Base-by-base conservation (phyloP, 2,888 invertebrate species). In the Lissocephala sabroskyi region DNA sequence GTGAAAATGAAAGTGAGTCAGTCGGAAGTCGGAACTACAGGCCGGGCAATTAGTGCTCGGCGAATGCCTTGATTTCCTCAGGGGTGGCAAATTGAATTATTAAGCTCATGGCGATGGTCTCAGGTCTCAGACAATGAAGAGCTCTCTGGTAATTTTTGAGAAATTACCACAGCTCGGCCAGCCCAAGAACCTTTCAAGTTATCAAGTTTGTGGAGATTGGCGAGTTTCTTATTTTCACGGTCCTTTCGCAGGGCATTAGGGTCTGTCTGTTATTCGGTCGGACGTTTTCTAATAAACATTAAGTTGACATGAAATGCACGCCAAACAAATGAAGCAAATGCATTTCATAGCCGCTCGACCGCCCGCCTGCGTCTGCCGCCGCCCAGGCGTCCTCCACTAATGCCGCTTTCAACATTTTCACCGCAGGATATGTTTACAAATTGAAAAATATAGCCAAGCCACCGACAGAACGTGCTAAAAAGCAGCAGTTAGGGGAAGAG, bases 391-490 rank as follows among this genome's bases (percentile, higher is more conserved):
- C 45, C 56, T 16, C 9, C 44, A 54, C n/a, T 29, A 46, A 45
- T n/a, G n/a, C 43, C 45, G 53, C 55, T 74, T 66, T 64, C 59
- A 57, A 33, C 56, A 55, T 51, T 65, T 61, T 49, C 75, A 71
- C 67, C 73, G 65, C 65, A 67, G 71, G 75, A 71, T 71, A 71
- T 67, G 75, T 71, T 75, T 75, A 67, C 71, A 75, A 75, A 71
- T 75, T 71, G 71, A 75, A 75, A 71, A 71, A 75, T 71, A 75
- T 75, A 62, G 74, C 70, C n/a, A 52, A 48, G 70, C 66, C 62
- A 71, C 73, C 58, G 51, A 42, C 46, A 49, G 62, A 52, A 62
- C 74, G 70, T 74, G 66, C 59, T 54, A 50, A 54, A 52, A 52
- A 54, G 44, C 50, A 35, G 50, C 44, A 45, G 49, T 17, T 47